Evolutionary conservation across 2,888 invertebrate genomes (phyloP).

Genomic region (Magallana nippona): DNA sequence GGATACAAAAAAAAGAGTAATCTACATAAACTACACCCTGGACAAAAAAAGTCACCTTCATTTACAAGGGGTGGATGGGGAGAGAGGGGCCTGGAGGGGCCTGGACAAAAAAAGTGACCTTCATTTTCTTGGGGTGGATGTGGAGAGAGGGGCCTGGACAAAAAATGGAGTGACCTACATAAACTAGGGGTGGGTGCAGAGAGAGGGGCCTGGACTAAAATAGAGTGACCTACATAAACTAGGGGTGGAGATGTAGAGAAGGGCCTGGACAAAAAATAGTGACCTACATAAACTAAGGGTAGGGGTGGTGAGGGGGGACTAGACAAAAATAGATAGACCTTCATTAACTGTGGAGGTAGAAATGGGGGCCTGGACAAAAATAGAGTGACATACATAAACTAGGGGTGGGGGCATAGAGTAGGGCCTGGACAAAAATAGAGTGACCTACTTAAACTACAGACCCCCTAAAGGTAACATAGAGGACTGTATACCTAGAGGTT

Average conservation of each 20-base stretch:
- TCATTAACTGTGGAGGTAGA: not conserved
- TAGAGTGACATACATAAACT: too few relatives aligned
- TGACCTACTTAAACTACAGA: too few relatives aligned
- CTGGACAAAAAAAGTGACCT: too few relatives aligned
- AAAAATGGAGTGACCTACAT: not conserved
- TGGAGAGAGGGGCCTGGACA: constrained; percentile 47
- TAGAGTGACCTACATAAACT: too few relatives aligned
- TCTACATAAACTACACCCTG: not conserved
- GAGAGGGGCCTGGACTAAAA: not conserved
- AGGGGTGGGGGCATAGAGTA: too few relatives aligned
- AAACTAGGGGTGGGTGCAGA: too few relatives aligned
- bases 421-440: too few relatives aligned
- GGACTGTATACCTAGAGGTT: not conserved
- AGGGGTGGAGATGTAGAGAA: too few relatives aligned
- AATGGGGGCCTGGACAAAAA: too few relatives aligned
- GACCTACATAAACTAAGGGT: constrained; percentile 34
- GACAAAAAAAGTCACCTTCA: not conserved
- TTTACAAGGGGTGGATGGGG: not conserved
- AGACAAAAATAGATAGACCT: not conserved
- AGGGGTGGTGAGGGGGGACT: constrained; percentile 54
- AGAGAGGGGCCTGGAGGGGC: too few relatives aligned
- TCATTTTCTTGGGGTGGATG: constrained; percentile 50
- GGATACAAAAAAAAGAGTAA: not conserved
- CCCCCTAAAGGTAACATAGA: too few relatives aligned
- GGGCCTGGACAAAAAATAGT: too few relatives aligned